Evolutionary conservation across 1,140 invertebrate species (phyloP).

Genomic region (Leptopilina boulardi): DNA sequence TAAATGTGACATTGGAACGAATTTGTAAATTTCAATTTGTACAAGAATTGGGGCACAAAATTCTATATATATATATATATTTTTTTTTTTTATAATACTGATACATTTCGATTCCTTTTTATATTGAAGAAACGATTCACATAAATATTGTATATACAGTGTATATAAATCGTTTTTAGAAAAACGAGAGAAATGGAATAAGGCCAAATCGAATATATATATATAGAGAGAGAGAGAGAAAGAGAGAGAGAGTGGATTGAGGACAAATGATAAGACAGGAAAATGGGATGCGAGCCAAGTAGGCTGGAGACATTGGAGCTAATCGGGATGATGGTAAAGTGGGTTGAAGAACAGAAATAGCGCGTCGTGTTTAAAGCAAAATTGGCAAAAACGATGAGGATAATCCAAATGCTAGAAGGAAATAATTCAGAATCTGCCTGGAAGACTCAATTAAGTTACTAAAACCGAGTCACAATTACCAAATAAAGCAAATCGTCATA

Average conservation of each 20-base stretch:
- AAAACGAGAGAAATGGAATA: neutral
- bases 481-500: neutral
- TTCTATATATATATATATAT: no score
- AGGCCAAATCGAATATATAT: neutral
- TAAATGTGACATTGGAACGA: no score
- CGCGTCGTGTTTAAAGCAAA: conserved; percentile 5
- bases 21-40: no score
- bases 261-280: conserved; percentile 32
- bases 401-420: conserved; percentile 12
- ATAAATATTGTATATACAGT: neutral
- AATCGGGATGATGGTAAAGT: conserved; percentile 23
- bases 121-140: neutral
- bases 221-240: no score
- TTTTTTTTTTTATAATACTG: no score
- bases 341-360: conserved; percentile 17
- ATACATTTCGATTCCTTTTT: no score
- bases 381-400: conserved; percentile 28
- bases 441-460: conserved; percentile 21
- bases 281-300: conserved; percentile 33
- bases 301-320: conserved; percentile 25
- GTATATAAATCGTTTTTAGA: neutral
- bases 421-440: conserved; percentile 9
- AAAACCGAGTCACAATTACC: neutral
- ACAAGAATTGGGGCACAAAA: no score
- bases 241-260: neutral